phyloP scores from a whole-genome alignment of 2,888 invertebrate genomes.

The Chrysodeixis includens region DNA sequence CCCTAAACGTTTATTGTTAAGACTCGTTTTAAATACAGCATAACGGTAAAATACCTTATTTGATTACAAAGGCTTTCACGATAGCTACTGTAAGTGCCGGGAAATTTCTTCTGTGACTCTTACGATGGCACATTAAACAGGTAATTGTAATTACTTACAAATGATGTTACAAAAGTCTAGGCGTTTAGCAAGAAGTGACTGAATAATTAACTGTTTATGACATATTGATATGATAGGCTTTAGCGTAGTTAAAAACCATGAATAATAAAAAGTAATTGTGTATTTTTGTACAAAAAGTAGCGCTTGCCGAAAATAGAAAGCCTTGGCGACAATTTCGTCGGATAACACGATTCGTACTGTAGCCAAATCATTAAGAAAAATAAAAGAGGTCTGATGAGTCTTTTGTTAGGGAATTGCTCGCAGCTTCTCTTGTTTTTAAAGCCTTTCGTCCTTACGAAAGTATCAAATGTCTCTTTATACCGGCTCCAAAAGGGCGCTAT shows the following conservation, averaged over 20 bases:
- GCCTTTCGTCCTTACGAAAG: constrained; percentile 57
- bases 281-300: no score
- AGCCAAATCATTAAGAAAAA: constrained; percentile 54
- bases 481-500: constrained; percentile 56
- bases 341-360: constrained; percentile 39
- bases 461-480: constrained; percentile 62
- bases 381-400: constrained; percentile 43
- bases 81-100: constrained; percentile 13
- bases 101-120: constrained; percentile 11
- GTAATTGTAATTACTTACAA: constrained; percentile 26
- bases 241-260: not conserved
- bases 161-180: not conserved
- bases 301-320: not conserved
- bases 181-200: not conserved
- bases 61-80: constrained; percentile 19
- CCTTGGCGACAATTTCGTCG: constrained; percentile 17
- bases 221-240: not conserved
- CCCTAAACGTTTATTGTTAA: constrained; percentile 19
- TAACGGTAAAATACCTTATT: constrained; percentile 31
- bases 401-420: constrained; percentile 51
- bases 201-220: not conserved
- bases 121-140: constrained; percentile 11
- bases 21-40: constrained; percentile 14
- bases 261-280: not conserved
- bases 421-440: constrained; percentile 58